Evolutionary conservation across 92 coral and sea anemone species (phyloP), one percentile per base, ranked within the genome.

Genomic region (Epizoanthus ramosus): DNA sequence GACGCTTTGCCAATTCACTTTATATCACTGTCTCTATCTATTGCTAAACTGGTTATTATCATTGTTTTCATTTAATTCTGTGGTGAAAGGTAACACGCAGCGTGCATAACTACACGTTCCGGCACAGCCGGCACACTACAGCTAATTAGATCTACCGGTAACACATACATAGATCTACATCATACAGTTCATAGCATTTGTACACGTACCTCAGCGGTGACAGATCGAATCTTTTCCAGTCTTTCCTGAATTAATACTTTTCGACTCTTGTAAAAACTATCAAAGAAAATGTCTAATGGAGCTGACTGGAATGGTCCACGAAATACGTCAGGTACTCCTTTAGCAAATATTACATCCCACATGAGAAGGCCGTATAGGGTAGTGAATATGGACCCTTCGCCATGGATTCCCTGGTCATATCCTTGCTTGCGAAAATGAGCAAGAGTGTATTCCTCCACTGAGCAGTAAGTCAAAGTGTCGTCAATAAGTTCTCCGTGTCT

Each of bases 361-460:
- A 94, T 92, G 80, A 92, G 82, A 22, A 94, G 77, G 25, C 95
- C 90, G 76, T 80, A 94, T 24, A 97, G 85, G 9, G 91, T 87
- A 19, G 90, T 89, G 60, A 88, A 97, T 2, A 98, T 91, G 18
- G 95, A 86, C 0, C 98, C 95, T 80, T 97, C 99, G 1, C 99
- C 98, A 72, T 97, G 99, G 24, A 97, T 90, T 18, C 99, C 99
- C 81, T 94, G 91, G 53, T 97, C 91, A 63, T 88, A 97, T 1
- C 99, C 99, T 70, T 94, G 90, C 79, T 83, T 92, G 18, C 98
- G 88, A 85, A 94, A 97, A 83, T 97, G 88, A 0, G 95, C 85
- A 85, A 97, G 76, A 1, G 97, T 91, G 79, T 90, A 92, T 70
- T 97, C 98, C 83, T 97, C 99, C n/a, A 97, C 99, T n/a, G 89